These are phyloP conservation scores for Frankliniella fusca DNA, from an alignment of 2,888 invertebrate genomes.

Conservation along the genomic window DNA sequence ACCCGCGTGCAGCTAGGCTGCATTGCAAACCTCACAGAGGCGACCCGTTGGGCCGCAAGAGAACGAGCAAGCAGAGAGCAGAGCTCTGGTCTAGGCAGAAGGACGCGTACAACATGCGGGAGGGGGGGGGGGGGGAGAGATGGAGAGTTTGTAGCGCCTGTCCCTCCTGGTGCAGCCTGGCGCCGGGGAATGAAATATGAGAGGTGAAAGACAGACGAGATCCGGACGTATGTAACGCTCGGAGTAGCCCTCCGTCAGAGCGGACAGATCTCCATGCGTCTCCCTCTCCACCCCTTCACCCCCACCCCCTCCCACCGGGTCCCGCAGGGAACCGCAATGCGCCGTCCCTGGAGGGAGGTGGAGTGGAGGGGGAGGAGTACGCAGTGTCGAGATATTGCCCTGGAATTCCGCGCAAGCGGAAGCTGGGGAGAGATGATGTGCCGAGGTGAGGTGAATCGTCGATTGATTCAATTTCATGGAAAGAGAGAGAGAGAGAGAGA, in stretches of 20 bases:
- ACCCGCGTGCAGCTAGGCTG: too few relatives aligned
- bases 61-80: background rate
- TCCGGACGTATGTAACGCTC: background rate
- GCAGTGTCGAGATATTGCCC: background rate
- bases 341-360: background rate
- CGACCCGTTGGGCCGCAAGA: background rate
- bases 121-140: background rate
- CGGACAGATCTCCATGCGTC: background rate
- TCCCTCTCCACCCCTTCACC: background rate
- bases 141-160: background rate
- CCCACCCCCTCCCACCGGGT: background rate
- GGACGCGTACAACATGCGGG: background rate
- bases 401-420: too few relatives aligned
- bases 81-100: background rate
- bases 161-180: background rate
- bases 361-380: background rate
- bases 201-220: constrained; percentile 18
- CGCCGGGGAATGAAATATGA: background rate
- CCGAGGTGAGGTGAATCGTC: too few relatives aligned
- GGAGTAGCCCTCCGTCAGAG: background rate
- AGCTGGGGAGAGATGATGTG: too few relatives aligned
- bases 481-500: background rate
- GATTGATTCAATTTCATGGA: too few relatives aligned
- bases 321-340: constrained; percentile 20
- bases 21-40: background rate